Conservation (phyloP, 2,888 invertebrate species). For the Nymphalis polychloros region DNA sequence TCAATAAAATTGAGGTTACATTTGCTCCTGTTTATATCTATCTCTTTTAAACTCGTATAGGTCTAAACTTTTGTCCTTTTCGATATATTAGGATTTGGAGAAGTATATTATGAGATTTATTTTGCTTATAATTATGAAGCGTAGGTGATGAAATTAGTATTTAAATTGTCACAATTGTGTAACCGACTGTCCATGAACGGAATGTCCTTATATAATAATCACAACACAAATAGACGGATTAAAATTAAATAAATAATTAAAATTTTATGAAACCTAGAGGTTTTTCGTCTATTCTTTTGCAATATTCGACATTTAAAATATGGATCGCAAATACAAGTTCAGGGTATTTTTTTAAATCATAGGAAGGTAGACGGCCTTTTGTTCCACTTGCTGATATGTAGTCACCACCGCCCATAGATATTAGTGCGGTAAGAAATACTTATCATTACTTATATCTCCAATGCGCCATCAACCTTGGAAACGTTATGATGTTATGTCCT, state of each 20-base stretch:
- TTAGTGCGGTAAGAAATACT: too few species aligned
- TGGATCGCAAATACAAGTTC: too few species aligned
- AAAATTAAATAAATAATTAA: neutral
- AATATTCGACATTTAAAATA: too few species aligned
- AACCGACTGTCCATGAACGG: neutral
- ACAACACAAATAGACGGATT: neutral
- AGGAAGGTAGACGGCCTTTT: too few species aligned
- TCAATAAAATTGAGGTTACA: constrained; percentile 31
- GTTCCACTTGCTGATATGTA: too few species aligned
- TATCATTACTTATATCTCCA: too few species aligned
- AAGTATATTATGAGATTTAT: neutral
- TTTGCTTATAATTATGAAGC: constrained; percentile 3
- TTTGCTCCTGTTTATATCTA: constrained; percentile 25
- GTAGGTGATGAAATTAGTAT: constrained; percentile 5
- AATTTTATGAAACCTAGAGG: too few species aligned
- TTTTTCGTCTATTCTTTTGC: too few species aligned
- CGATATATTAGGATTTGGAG: neutral
- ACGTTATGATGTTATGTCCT: too few species aligned
- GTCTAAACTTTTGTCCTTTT: neutral
- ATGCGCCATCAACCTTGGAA: too few species aligned
- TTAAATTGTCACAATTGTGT: neutral
- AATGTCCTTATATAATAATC: neutral
- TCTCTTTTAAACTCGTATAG: neutral
- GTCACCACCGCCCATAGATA: too few species aligned
- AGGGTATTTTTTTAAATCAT: too few species aligned